A percentile compares a stretch with the other conserved stretches of the same genome.
Evolutionary conservation across 2,888 invertebrate species (phyloP).

Genomic region (Campaea margaritaria): DNA sequence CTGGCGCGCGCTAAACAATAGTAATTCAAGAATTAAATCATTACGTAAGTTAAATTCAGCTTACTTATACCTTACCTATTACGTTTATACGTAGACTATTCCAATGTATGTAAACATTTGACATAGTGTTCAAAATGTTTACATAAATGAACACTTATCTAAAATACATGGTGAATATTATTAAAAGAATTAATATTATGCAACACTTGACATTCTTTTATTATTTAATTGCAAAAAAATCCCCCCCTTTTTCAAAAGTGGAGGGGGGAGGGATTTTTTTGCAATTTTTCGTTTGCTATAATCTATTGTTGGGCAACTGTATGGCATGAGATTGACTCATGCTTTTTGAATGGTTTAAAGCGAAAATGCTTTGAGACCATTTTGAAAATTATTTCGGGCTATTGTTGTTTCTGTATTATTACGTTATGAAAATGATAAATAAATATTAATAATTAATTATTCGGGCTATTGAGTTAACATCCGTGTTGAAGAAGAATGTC

Average conservation of each 20-base stretch:
- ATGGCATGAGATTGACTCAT: slow-evolving; percentile 50
- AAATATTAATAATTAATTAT: slow-evolving; percentile 53
- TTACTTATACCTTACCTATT: slow-evolving; percentile 82
- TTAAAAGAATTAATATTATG: slow-evolving; percentile 83
- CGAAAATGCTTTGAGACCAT: slow-evolving; percentile 58
- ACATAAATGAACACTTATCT: slow-evolving; percentile 69
- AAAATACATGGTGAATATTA: slow-evolving; percentile 81
- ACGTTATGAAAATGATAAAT: slow-evolving; percentile 62
- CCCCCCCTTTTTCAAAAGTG: slow-evolving; percentile 34
- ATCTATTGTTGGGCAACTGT: slow-evolving; percentile 80
- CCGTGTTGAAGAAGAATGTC: slow-evolving; percentile 76
- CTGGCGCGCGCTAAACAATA: slow-evolving; percentile 62
- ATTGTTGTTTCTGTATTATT: slow-evolving; percentile 65
- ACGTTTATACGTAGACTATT: slow-evolving; percentile 73
- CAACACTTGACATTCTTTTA: slow-evolving; percentile 84
- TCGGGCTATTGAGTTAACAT: slow-evolving; percentile 76
- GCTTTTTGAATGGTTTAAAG: slow-evolving; percentile 55
- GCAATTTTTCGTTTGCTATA: slow-evolving; percentile 65
- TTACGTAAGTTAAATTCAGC: slow-evolving; percentile 84
- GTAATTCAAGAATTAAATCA: slow-evolving; percentile 82
- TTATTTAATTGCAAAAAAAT: slow-evolving; percentile 56
- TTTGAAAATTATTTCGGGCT: slow-evolving; percentile 75
- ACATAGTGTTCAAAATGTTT: slow-evolving; percentile 48
- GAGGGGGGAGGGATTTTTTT: slow-evolving; percentile 47
- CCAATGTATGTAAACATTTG: slow-evolving; percentile 59